Conservation (phyloP, 2,888 invertebrate genomes). For the Mycalesis mineus region DNA sequence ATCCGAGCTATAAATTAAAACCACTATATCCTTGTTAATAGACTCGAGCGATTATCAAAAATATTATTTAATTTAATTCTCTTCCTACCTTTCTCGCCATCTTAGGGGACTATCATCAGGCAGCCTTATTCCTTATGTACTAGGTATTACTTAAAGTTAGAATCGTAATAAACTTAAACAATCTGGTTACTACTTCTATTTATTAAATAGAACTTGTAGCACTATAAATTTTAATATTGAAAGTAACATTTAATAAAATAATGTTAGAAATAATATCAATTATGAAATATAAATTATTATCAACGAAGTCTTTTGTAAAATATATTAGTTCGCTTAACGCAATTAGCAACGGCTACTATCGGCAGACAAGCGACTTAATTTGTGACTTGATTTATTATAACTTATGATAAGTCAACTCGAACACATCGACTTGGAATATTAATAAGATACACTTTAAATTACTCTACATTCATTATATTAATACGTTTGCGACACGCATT, state of each 20-base stretch:
- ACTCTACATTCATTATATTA: background rate
- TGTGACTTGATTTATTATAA: constrained; percentile 25
- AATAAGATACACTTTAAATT: constrained; percentile 1
- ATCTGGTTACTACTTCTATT: too few relatives aligned
- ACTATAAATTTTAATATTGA: too few relatives aligned
- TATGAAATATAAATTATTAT: background rate
- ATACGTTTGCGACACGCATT: background rate
- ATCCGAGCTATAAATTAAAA: too few relatives aligned
- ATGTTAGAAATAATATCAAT: background rate
- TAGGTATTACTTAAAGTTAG: too few relatives aligned
- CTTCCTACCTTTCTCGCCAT: too few relatives aligned
- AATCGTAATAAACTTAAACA: too few relatives aligned
- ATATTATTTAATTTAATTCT: too few relatives aligned
- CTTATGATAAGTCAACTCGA: constrained; percentile 19
- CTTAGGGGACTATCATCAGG: too few relatives aligned
- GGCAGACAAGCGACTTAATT: constrained; percentile 21
- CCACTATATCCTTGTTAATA: too few relatives aligned
- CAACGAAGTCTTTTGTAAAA: constrained; percentile 13
- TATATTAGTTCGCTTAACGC: constrained; percentile 20
- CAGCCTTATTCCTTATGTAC: too few relatives aligned
- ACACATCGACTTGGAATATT: constrained; percentile 1
- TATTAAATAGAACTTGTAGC: too few relatives aligned
- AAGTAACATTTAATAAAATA: background rate
- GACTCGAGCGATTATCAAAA: too few relatives aligned
- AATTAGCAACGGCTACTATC: constrained; percentile 24